phyloP scores from a whole-genome alignment of 2,797 vertebrate species.

The Pipistrellus pygmaeus region DNA sequence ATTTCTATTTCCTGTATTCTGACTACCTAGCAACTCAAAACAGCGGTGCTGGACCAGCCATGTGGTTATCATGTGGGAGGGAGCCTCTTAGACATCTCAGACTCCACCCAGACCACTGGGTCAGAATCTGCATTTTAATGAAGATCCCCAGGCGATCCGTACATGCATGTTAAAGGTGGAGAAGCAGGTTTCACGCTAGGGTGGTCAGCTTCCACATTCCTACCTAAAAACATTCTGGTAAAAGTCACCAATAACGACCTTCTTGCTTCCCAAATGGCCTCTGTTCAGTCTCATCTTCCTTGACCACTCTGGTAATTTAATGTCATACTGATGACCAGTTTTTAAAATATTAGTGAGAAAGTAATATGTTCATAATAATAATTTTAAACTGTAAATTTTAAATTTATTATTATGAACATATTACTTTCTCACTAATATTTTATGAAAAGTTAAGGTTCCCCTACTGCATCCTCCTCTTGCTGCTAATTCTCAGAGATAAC shows the following conservation, averaged over 20 bases:
- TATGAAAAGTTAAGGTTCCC: not conserved
- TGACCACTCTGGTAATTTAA: not conserved
- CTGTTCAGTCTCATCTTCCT: not conserved
- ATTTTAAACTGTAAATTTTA: not conserved
- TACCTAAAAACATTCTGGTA: not conserved
- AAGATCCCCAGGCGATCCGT: not conserved
- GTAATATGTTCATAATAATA: not conserved
- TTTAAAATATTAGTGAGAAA: conserved; percentile 57
- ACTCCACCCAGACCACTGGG: not conserved
- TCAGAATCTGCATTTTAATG: not conserved
- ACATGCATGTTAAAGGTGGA: not conserved
- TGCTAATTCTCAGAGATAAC: not conserved
- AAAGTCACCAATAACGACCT: not conserved
- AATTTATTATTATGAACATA: no score
- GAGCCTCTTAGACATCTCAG: not conserved
- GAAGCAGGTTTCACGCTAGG: not conserved
- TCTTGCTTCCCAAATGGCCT: not conserved
- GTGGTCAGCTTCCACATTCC: not conserved
- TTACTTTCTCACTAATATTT: no score
- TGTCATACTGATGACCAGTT: not conserved
- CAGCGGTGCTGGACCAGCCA: not conserved
- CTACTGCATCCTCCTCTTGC: not conserved
- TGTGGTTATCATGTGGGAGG: not conserved
- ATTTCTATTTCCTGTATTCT: not conserved
- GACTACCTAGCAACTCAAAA: not conserved